Evolutionary conservation across 2,113 vertebrate genomes (phyloP), one percentile per base, ranked within the genome.

Genomic region (Choloepus hoffmanni): DNA sequence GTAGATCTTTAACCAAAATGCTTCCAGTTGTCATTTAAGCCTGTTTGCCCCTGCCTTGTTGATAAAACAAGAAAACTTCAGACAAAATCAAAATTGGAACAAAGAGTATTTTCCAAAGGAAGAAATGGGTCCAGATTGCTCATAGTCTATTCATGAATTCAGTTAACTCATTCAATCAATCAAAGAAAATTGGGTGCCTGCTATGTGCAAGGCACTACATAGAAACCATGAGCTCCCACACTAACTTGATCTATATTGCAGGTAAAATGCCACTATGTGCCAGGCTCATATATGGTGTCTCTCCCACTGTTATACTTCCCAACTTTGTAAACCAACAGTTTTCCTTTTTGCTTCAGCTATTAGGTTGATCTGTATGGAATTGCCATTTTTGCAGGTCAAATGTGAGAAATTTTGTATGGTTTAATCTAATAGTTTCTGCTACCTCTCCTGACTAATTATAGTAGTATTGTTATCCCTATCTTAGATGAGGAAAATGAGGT

Each of bases 111-210:
- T 97, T 90, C 85, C 53, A 88, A 67, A 94, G 15, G 53, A 90
- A 96, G 67, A 72, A 67, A 85, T n/a, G n/a, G 24, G 81, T 92
- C n/a, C 63, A 92, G 84, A 87, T 88, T 82, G 26, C n/a, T 95
- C 48, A 36, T 11, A 60, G 36, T 90, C 70, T 94, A 53, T 65
- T 87, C 74, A 45, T 62, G 65, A 93, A 11, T 70, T 90, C 60
- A 55, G 11, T 84, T 90, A 89, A 77, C 33, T 87, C 65, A 86
- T 67, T 78, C 53, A 67, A 12, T 87, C 33, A 13, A 4, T 74
- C 9, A 53, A 84, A 93, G 21, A 88, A 83, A 67, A 74, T 16
- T 87, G 36, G n/a, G 50, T 74, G 26, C 30, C 74, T 83, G 40
- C 30, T 92, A 4, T 8, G 7, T 55, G 24, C 62, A 86, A 82